A percentile compares a stretch with the other conserved stretches of the same genome.
phyloP scores from a whole-genome alignment of 2,888 invertebrate species.

The Megalurothrips usitatus region DNA sequence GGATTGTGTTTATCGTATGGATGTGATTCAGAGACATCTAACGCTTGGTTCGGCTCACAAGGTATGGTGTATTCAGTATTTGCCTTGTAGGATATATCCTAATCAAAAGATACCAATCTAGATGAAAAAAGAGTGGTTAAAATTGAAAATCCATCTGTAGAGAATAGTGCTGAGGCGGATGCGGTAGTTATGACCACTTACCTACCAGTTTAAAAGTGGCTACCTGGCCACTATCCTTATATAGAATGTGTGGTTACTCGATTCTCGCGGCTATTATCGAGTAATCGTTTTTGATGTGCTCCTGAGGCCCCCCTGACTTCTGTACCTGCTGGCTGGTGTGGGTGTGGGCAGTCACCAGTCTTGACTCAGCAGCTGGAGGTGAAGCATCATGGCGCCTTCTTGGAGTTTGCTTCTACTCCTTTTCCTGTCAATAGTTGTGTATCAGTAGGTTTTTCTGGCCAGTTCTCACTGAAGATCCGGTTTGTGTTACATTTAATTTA shows the following conservation, averaged over 20 bases:
- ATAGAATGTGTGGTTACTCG: no score
- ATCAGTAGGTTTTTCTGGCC: no score
- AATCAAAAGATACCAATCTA: neutral
- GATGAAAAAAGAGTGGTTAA: no score
- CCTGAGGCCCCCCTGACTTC: neutral
- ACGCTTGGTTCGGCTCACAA: neutral
- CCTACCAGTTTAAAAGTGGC: no score
- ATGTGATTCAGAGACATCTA: neutral
- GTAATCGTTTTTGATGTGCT: neutral
- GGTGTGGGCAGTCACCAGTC: neutral
- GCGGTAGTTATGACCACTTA: no score
- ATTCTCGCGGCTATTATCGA: neutral
- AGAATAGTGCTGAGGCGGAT: no score
- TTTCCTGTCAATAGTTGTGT: neutral
- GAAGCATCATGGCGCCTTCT: neutral
- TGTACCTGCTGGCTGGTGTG: neutral
- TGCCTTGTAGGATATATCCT: neutral
- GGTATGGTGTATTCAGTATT: neutral
- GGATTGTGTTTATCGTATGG: conserved; percentile 15
- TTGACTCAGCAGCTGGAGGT: neutral
- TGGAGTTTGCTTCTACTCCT: neutral
- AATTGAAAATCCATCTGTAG: no score
- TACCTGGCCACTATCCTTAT: no score
- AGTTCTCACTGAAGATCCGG: no score
- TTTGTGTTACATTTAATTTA: neutral